These are phyloP conservation scores for Orthosia incerta DNA, from an alignment of 2,888 invertebrate genomes.

Conservation along the genomic window DNA sequence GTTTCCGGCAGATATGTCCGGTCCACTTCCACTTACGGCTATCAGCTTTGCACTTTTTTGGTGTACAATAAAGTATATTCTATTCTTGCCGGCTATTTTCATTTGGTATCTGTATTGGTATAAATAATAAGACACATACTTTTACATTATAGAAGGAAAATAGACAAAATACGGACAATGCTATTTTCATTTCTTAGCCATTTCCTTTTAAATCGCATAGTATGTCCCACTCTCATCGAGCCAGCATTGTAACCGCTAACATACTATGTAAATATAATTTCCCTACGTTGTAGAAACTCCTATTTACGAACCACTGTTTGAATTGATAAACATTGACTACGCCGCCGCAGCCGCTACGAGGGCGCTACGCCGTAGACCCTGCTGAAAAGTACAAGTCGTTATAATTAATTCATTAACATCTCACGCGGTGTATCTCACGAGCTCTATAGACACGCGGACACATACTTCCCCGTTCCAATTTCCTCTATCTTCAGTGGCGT, in stretches of 20 bases:
- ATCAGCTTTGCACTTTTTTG: neutral
- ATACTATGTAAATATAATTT: conserved; percentile 31
- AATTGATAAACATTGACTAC: conserved; percentile 56
- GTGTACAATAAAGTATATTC: no score
- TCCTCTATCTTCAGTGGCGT: conserved; percentile 56
- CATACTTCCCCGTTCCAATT: conserved; percentile 56
- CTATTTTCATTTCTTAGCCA: conserved; percentile 25
- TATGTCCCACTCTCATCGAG: conserved; percentile 10
- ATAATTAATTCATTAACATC: conserved; percentile 66
- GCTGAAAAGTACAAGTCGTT: conserved; percentile 56
- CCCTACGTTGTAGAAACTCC: conserved; percentile 30
- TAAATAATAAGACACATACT: neutral
- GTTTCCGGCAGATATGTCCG: neutral
- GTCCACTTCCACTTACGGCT: neutral
- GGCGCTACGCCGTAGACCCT: conserved; percentile 54
- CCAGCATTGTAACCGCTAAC: conserved; percentile 4
- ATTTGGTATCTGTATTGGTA: neutral
- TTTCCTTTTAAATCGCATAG: conserved; percentile 32
- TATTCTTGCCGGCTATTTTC: neutral
- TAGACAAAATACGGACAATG: conserved; percentile 6
- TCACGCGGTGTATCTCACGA: conserved; percentile 50
- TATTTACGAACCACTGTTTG: conserved; percentile 47
- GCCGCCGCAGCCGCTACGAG: conserved; percentile 32
- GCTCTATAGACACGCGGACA: conserved; percentile 48
- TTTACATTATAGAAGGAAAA: conserved; percentile 5